Conservation (phyloP, 2,113 vertebrate genomes). For the Pseudorhombus dupliciocellatus region DNA sequence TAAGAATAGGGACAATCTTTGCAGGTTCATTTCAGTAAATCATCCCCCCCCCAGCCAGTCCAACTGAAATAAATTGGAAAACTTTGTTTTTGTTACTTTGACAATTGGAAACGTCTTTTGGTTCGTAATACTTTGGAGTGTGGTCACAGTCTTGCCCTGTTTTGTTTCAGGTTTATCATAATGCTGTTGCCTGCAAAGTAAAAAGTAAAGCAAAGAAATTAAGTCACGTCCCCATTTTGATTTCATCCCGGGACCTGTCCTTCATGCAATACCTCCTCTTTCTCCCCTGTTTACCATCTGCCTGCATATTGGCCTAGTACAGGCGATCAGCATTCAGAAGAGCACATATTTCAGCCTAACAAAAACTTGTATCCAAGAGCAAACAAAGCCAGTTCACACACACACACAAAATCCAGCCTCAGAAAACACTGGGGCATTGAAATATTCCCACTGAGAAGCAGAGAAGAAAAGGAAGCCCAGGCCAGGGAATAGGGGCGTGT, state of each 20-base stretch:
- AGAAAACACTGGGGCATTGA: conserved; percentile 22
- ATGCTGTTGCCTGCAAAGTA: no score
- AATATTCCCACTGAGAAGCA: conserved; percentile 59
- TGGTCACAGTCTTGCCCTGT: neutral
- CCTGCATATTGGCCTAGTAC: neutral
- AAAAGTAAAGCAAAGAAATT: no score
- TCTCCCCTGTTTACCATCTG: neutral
- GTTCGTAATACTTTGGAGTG: neutral
- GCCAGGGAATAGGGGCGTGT: conserved; percentile 27
- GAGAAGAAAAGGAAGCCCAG: conserved; percentile 30
- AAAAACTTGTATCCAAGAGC: neutral
- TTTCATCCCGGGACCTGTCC: no score
- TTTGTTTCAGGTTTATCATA: no score
- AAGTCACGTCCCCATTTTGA: no score
- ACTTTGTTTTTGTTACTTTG: neutral
- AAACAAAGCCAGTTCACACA: conserved; percentile 1
- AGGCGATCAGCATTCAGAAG: neutral
- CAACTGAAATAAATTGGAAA: neutral
- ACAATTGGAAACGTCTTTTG: neutral
- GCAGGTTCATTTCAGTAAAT: conserved; percentile 11
- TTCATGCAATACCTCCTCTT: no score
- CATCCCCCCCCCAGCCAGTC: neutral
- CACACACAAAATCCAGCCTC: conserved; percentile 4
- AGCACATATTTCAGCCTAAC: neutral
- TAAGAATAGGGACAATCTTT: conserved; percentile 2